Conservation (phyloP, 2,888 invertebrate species). For the Ctenicera cuprea region DNA sequence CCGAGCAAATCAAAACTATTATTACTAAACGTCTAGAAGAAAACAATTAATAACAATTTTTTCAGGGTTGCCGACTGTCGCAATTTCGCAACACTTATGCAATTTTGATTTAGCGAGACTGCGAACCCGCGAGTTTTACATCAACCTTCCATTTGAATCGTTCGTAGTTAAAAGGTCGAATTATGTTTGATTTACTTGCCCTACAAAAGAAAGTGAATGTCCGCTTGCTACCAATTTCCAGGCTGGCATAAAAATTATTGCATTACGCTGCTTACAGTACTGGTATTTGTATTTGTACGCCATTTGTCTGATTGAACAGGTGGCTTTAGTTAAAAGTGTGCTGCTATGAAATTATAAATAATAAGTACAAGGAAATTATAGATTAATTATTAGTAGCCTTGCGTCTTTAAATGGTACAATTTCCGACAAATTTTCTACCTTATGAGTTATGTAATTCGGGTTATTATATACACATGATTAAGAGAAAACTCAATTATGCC, state of each 20-base stretch:
- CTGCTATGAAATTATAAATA: constrained; percentile 1
- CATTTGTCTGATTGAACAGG: constrained; percentile 14
- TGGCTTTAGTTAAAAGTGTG: neutral
- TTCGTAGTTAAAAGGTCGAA: constrained; percentile 5
- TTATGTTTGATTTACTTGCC: constrained; percentile 20
- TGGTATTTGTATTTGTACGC: neutral
- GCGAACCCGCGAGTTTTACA: neutral
- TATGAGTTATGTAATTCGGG: neutral
- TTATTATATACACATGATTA: neutral
- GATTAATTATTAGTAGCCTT: constrained; percentile 20
- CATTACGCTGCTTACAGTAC: neutral
- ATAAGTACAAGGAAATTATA: constrained; percentile 12
- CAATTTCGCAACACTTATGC: neutral
- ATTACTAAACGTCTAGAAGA: neutral
- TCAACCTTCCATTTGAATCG: neutral
- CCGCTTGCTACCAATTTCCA: neutral
- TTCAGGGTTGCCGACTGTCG: constrained; percentile 9
- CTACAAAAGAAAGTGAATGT: constrained; percentile 29
- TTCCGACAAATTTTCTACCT: constrained; percentile 13
- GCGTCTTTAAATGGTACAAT: neutral
- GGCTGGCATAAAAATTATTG: neutral
- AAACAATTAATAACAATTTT: constrained; percentile 12
- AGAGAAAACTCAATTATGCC: too few relatives aligned
- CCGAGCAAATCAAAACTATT: too few relatives aligned
- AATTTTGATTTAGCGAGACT: constrained; percentile 12